These are phyloP conservation scores for Lepus timidus DNA, from an alignment of 2,113 vertebrate genomes.

Conservation along the genomic window DNA sequence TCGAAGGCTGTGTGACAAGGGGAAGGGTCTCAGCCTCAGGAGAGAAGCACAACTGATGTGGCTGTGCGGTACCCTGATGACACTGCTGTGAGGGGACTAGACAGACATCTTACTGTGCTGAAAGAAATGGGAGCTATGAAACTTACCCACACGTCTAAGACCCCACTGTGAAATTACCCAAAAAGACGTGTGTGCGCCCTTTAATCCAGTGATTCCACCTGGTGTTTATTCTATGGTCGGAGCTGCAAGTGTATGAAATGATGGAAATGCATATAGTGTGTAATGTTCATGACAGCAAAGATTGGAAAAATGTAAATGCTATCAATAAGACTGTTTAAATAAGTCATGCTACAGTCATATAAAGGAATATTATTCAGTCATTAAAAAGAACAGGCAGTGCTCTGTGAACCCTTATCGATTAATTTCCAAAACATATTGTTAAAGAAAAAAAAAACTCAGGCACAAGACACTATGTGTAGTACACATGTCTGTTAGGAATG, in stretches of 20 bases:
- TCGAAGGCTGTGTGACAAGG: neutral
- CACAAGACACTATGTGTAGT: too few species aligned
- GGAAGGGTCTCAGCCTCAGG: too few species aligned
- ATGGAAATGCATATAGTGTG: neutral
- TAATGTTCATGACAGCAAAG: neutral
- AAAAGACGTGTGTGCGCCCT: neutral
- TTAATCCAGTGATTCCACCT: neutral
- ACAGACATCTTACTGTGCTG: neutral
- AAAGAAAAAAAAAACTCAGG: too few species aligned
- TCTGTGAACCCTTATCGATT: neutral
- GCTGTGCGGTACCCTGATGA: fast-evolving
- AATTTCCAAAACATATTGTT: neutral
- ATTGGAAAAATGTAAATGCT: neutral
- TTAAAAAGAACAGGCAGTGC: neutral
- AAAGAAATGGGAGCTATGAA: neutral
- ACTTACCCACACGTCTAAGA: too few species aligned
- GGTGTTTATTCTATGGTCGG: neutral
- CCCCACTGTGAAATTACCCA: neutral
- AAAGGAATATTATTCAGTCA: neutral
- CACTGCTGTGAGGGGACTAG: neutral
- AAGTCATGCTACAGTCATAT: neutral
- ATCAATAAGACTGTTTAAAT: neutral
- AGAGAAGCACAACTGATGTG: neutral
- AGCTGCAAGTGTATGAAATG: neutral
- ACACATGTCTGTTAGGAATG: neutral